Conservation (phyloP, 2,113 vertebrate species). For the Murina feae region DNA sequence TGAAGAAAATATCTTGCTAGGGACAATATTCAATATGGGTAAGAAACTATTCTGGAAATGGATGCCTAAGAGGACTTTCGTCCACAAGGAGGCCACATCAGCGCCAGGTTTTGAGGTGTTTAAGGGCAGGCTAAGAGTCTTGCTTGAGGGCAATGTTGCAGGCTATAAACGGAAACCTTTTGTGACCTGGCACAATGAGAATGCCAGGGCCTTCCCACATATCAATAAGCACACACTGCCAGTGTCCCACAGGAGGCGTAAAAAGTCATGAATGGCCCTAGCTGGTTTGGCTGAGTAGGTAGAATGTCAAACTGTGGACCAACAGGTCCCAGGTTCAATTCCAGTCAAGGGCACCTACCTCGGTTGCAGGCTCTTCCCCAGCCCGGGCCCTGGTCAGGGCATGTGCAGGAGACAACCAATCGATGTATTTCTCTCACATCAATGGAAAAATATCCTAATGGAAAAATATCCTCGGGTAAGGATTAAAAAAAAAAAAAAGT, state of each 20-base stretch:
- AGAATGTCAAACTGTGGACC: too few species aligned
- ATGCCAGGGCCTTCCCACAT: background rate
- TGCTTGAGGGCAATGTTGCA: background rate
- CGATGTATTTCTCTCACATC: too few species aligned
- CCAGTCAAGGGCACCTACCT: too few species aligned
- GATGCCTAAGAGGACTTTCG: background rate
- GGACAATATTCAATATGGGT: background rate
- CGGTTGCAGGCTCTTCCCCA: too few species aligned
- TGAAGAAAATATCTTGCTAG: background rate
- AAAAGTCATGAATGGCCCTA: background rate
- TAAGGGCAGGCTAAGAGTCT: background rate
- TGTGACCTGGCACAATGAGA: background rate
- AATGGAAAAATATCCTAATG: too few species aligned
- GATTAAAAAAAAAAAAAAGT: too few species aligned
- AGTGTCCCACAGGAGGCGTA: background rate
- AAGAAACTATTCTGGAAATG: background rate
- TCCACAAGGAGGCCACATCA: background rate
- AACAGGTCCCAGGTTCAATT: too few species aligned
- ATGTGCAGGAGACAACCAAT: too few species aligned
- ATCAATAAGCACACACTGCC: background rate
- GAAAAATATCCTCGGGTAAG: too few species aligned
- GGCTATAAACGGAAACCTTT: background rate
- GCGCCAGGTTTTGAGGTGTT: background rate
- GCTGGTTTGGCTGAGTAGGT: too few species aligned
- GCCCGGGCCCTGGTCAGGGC: too few species aligned